Evolutionary conservation across 2,888 invertebrate genomes (phyloP).

Genomic region (Drosophila ochracea): DNA sequence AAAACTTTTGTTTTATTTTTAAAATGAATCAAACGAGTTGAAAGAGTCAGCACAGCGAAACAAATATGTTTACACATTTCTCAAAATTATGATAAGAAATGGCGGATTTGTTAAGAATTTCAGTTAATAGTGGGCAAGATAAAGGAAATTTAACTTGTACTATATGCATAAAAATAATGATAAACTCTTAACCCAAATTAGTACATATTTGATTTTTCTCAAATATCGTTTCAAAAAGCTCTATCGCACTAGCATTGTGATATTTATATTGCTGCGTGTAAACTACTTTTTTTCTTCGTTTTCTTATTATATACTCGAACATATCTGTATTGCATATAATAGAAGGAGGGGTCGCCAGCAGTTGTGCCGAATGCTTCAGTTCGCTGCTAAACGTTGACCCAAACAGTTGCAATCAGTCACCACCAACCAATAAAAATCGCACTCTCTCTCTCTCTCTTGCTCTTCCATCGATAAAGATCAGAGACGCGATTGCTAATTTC

Average conservation of each 20-base stretch:
- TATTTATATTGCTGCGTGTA: slow-evolving; percentile 3
- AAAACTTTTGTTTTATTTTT: neutral
- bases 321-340: neutral
- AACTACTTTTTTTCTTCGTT: slow-evolving; percentile 13
- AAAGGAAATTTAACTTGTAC: neutral
- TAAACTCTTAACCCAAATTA: neutral
- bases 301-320: neutral
- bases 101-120: neutral
- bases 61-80: slow-evolving; percentile 14
- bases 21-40: slow-evolving; percentile 11
- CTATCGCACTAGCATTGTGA: neutral
- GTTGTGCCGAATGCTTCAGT: slow-evolving; percentile 23
- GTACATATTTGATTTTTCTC: neutral
- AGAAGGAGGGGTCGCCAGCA: slow-evolving; percentile 5
- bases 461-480: neutral
- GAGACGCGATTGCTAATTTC: neutral
- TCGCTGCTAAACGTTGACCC: slow-evolving; percentile 14
- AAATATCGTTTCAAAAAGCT: neutral
- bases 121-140: neutral
- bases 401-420: slow-evolving; percentile 20
- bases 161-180: neutral
- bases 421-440: neutral
- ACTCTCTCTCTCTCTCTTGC: neutral
- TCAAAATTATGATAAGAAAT: neutral
- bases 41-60: neutral